Conservation (phyloP, 2,113 vertebrate species). For the Carettochelys insculpta region DNA sequence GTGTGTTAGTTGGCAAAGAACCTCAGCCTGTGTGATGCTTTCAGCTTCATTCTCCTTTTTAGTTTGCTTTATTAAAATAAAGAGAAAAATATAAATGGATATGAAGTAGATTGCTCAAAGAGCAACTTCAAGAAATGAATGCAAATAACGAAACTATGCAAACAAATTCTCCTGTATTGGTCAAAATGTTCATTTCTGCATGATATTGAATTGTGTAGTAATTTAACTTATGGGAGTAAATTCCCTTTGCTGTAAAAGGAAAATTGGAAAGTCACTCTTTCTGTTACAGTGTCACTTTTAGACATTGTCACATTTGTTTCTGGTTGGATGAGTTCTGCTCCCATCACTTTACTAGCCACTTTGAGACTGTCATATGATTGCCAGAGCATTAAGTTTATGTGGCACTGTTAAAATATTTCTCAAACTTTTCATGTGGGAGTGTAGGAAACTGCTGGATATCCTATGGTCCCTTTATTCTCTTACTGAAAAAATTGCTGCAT, state of each 20-base stretch:
- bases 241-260: background rate
- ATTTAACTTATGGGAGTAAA: slow-evolving; percentile 3
- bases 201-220: background rate
- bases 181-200: background rate
- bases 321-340: background rate
- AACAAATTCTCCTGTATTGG: slow-evolving; percentile 26
- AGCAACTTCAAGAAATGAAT: background rate
- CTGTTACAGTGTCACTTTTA: slow-evolving; percentile 2
- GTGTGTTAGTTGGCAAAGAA: background rate
- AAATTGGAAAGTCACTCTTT: background rate
- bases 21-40: background rate
- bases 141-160: slow-evolving; percentile 1
- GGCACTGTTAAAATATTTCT: background rate
- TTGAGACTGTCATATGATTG: slow-evolving; percentile 13
- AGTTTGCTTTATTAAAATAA: background rate
- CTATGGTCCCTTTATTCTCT: slow-evolving; percentile 19
- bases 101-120: background rate
- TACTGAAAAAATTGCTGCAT: background rate
- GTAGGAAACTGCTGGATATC: background rate
- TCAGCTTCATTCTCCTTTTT: background rate
- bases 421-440: background rate
- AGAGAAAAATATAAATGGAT: background rate
- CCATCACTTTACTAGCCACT: slow-evolving; percentile 6
- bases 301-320: slow-evolving; percentile 14
- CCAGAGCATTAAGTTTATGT: background rate